Conservation (phyloP, 2,797 vertebrate species). For the Macropodus opercularis region DNA sequence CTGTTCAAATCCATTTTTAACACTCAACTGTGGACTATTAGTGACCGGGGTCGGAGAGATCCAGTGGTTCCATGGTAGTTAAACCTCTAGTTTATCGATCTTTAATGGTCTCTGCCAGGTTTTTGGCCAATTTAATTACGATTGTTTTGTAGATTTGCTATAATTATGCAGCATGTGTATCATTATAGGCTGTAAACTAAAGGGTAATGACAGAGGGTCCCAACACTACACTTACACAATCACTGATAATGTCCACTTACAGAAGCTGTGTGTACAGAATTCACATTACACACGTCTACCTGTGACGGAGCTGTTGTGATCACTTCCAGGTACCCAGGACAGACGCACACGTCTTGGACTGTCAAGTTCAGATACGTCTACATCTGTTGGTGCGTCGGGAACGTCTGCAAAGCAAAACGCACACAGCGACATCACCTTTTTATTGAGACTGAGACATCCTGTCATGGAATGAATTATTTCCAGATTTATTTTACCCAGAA, state of each 20-base stretch:
- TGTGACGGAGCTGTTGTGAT: constrained; percentile 87
- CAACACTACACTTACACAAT: neutral
- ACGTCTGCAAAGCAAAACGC: constrained; percentile 80
- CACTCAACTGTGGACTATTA: neutral
- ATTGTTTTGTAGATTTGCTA: neutral
- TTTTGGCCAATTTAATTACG: constrained; percentile 3
- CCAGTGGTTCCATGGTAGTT: too few relatives aligned
- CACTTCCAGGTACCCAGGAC: constrained; percentile 86
- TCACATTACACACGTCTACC: constrained; percentile 74
- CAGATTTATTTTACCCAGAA: constrained; percentile 84
- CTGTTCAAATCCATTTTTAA: neutral
- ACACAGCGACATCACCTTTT: neutral
- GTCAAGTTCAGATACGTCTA: constrained; percentile 81
- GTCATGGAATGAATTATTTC: neutral
- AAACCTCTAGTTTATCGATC: too few relatives aligned
- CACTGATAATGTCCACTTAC: neutral
- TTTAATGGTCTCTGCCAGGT: too few relatives aligned
- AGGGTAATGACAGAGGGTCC: neutral
- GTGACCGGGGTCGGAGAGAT: neutral
- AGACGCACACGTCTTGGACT: constrained; percentile 80
- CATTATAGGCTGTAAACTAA: neutral
- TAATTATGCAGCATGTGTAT: constrained; percentile 8
- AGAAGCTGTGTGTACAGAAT: neutral
- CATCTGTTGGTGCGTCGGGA: constrained; percentile 84
- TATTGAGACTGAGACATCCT: neutral